phyloP scores from a whole-genome alignment of 2,888 invertebrate genomes.

The Scaptomyza reducta region DNA sequence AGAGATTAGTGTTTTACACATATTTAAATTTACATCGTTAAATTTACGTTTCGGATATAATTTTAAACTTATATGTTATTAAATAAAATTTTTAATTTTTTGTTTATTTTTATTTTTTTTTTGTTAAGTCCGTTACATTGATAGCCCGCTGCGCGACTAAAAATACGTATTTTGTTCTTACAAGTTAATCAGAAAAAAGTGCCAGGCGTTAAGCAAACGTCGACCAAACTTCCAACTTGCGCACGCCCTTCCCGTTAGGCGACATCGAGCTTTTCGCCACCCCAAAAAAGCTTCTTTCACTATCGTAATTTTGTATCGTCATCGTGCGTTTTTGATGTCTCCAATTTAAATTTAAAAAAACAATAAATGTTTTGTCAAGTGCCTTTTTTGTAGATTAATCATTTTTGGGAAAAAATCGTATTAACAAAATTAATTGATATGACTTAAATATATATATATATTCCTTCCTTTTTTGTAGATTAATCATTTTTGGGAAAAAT shows the following conservation, averaged over 20 bases:
- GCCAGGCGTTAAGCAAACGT: constrained; percentile 38
- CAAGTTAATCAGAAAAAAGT: constrained; percentile 37
- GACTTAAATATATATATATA: too few relatives aligned
- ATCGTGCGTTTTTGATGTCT: neutral
- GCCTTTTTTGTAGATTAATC: neutral
- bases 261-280: constrained; percentile 30
- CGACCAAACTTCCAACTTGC: constrained; percentile 6
- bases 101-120: neutral
- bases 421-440: too few relatives aligned
- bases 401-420: neutral
- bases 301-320: neutral
- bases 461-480: too few relatives aligned
- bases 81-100: neutral
- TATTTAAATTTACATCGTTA: neutral
- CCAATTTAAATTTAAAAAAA: neutral
- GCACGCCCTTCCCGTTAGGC: constrained; percentile 4
- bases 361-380: too few relatives aligned
- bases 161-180: constrained; percentile 6
- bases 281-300: constrained; percentile 11
- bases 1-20: neutral
- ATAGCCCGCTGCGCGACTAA: constrained; percentile 39
- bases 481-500: too few relatives aligned
- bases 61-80: neutral
- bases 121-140: constrained; percentile 27
- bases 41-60: neutral